Evolutionary conservation across 1,140 invertebrate species (phyloP).

Genomic region (Tetragonula clypearis): DNA sequence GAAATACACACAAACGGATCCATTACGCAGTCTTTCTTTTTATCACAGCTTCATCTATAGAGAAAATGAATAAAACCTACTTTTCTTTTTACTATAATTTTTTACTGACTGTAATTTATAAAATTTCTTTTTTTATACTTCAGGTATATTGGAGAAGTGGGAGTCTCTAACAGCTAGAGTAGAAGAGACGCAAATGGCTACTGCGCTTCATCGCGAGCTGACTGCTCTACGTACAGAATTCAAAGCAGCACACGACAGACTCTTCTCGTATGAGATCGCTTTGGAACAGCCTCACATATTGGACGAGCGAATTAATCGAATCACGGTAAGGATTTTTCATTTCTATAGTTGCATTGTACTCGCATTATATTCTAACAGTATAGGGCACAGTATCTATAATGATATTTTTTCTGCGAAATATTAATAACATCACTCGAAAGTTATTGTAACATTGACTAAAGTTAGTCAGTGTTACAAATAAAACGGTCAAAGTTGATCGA

Average conservation of each 20-base stretch:
- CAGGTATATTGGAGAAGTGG: slow-evolving; percentile 84
- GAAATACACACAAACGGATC: no score
- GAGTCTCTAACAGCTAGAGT: slow-evolving; percentile 81
- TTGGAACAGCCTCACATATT: slow-evolving; percentile 79
- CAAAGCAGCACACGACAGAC: slow-evolving; percentile 73
- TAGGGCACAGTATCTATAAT: neutral
- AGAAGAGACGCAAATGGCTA: slow-evolving; percentile 81
- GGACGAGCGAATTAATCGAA: slow-evolving; percentile 80
- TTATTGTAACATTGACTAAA: no score
- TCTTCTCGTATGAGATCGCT: slow-evolving; percentile 75
- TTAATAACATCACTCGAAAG: neutral
- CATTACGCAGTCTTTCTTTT: no score
- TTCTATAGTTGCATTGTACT: neutral
- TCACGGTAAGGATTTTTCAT: slow-evolving; percentile 79
- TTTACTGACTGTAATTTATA: neutral
- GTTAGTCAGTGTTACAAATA: no score
- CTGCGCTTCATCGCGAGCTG: slow-evolving; percentile 80
- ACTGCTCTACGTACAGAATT: slow-evolving; percentile 76
- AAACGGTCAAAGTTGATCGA: no score
- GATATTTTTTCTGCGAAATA: neutral
- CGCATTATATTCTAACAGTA: neutral
- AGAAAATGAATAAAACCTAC: no score
- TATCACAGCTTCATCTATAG: neutral
- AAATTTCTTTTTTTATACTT: slow-evolving; percentile 58
- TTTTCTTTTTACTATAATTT: neutral